These are phyloP conservation scores for Syrmaticus mikado DNA, from an alignment of 2,113 vertebrate genomes.

Conservation along the genomic window DNA sequence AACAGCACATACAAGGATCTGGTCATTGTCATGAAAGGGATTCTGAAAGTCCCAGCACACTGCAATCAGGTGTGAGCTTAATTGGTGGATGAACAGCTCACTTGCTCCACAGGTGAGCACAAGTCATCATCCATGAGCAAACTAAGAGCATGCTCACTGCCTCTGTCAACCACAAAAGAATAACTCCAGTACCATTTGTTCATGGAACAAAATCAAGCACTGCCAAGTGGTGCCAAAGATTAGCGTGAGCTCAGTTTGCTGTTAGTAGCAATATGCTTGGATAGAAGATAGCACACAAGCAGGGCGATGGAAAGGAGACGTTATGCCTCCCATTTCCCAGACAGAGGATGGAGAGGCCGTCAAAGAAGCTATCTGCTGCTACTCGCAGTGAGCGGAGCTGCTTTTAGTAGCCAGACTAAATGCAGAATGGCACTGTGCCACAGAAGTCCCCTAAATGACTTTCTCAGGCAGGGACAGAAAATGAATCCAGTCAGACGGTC, in stretches of 20 bases:
- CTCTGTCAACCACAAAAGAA: not conserved
- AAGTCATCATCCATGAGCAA: not conserved
- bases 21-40: not conserved
- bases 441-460: not conserved
- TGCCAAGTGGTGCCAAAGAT: not conserved
- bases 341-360: not conserved
- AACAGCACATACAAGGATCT: slow-evolving; percentile 3
- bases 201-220: not conserved
- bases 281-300: not conserved
- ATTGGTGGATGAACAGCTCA: not conserved
- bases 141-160: not conserved
- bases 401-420: slow-evolving; percentile 10
- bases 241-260: fast-evolving
- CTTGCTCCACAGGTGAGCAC: not conserved
- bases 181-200: not conserved
- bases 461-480: slow-evolving; percentile 1
- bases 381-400: not conserved
- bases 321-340: not conserved
- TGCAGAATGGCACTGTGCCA: not conserved
- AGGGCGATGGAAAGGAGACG: not conserved
- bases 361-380: not conserved
- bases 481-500: slow-evolving; percentile 10
- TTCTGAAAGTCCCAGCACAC: not conserved
- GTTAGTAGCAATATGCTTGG: fast-evolving
- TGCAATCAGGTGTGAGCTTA: slow-evolving; percentile 2